A percentile compares a stretch with the other conserved stretches of the same genome.
phyloP scores from a whole-genome alignment of 2,888 invertebrate genomes.

The Periphyllus acericola region DNA sequence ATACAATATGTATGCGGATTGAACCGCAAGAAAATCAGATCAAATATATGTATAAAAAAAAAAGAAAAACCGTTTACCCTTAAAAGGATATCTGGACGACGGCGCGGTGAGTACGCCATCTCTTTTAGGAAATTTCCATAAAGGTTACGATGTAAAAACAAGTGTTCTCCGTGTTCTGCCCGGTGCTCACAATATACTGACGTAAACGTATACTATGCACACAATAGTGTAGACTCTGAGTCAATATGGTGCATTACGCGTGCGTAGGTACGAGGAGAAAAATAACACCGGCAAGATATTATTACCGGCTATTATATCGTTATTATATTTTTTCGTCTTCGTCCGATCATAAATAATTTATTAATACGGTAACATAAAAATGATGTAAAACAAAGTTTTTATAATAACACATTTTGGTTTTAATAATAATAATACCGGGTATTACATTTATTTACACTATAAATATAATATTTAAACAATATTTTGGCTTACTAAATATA shows the following conservation, averaged over 20 bases:
- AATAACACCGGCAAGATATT: background rate
- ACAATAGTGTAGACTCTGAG: background rate
- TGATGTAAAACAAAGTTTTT: no score
- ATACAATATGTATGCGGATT: constrained; percentile 48
- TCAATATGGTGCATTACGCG: no score
- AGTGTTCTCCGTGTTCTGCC: constrained; percentile 14
- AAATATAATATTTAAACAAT: no score
- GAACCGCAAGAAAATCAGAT: constrained; percentile 26
- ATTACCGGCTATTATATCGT: background rate
- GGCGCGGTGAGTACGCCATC: background rate
- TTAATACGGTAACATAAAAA: no score
- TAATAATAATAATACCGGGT: no score
- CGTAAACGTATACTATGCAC: background rate
- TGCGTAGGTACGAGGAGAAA: background rate
- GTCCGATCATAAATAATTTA: no score
- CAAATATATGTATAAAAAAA: background rate
- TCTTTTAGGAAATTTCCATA: constrained; percentile 17
- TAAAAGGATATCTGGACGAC: constrained; percentile 24
- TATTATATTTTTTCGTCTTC: background rate
- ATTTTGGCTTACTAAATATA: no score
- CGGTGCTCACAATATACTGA: background rate
- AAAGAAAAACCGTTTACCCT: constrained; percentile 34
- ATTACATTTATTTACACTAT: no score
- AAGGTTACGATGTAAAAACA: constrained; percentile 2
- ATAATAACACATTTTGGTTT: no score